phyloP scores from a whole-genome alignment of 2,888 invertebrate genomes.

The Cephonodes hylas region DNA sequence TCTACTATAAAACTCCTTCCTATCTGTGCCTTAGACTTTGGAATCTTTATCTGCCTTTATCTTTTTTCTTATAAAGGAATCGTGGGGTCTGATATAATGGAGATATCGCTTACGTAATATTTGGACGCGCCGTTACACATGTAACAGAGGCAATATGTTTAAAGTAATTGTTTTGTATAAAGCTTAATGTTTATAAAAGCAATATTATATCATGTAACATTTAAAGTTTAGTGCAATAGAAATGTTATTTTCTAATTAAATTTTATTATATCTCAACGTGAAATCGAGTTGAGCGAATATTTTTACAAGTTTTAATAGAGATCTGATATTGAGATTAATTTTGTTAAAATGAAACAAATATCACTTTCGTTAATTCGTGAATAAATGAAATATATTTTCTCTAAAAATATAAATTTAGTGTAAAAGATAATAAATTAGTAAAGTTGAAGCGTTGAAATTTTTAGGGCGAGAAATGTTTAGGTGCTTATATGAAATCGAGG shows the following conservation, averaged over 20 bases:
- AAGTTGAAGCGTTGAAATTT: neutral
- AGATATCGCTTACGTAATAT: constrained; percentile 1
- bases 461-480: constrained; percentile 19
- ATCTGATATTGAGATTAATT: constrained; percentile 79
- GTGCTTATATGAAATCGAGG: constrained; percentile 34
- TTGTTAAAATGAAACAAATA: constrained; percentile 47
- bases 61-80: neutral
- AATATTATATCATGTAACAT: constrained; percentile 56
- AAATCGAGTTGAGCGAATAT: constrained; percentile 48
- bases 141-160: constrained; percentile 37
- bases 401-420: constrained; percentile 25
- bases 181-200: constrained; percentile 59
- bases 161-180: constrained; percentile 42
- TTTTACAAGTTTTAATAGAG: constrained; percentile 58
- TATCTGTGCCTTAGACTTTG: neutral
- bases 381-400: constrained; percentile 45
- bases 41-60: neutral
- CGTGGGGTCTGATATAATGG: neutral
- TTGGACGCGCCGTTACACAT: constrained; percentile 12
- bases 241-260: constrained; percentile 69
- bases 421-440: neutral
- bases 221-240: constrained; percentile 73
- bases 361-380: constrained; percentile 41
- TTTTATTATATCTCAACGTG: constrained; percentile 58
- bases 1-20: neutral